Conservation (phyloP, 1,140 invertebrate genomes). For the Microplitis mediator region DNA sequence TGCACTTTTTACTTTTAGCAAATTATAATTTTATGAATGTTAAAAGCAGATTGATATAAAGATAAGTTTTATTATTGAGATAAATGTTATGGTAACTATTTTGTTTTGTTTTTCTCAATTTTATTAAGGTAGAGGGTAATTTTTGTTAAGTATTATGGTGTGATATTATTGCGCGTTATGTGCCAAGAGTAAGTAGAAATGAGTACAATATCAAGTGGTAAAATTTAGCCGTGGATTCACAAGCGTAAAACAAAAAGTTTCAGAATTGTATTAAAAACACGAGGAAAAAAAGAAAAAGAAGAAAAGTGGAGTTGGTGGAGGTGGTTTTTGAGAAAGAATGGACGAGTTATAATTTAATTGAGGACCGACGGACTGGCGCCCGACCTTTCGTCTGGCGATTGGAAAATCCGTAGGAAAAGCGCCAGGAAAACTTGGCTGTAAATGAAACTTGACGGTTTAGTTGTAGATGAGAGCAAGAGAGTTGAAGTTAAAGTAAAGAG, state of each 20-base stretch:
- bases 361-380: slow-evolving; percentile 25
- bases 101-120: too few species aligned
- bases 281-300: slow-evolving; percentile 11
- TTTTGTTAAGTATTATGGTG: too few species aligned
- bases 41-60: too few species aligned
- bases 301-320: background rate
- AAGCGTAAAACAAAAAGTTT: background rate
- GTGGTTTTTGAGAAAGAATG: background rate
- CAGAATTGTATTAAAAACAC: background rate
- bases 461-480: slow-evolving; percentile 17
- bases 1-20: too few species aligned
- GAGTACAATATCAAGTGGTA: too few species aligned
- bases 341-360: slow-evolving; percentile 30
- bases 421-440: slow-evolving; percentile 40
- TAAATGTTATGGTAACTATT: too few species aligned
- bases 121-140: too few species aligned
- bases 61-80: too few species aligned
- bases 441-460: slow-evolving; percentile 32
- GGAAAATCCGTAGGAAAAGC: background rate
- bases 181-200: too few species aligned
- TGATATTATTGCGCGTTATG: too few species aligned
- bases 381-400: slow-evolving; percentile 22
- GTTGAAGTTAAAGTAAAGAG: slow-evolving; percentile 6
- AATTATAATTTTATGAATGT: too few species aligned
- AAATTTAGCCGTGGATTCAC: background rate